Percentiles rank a stretch among this genome's conserved stretches.
Conservation (phyloP, 1,140 invertebrate genomes). For the Holcopasites calliopsidis region DNA sequence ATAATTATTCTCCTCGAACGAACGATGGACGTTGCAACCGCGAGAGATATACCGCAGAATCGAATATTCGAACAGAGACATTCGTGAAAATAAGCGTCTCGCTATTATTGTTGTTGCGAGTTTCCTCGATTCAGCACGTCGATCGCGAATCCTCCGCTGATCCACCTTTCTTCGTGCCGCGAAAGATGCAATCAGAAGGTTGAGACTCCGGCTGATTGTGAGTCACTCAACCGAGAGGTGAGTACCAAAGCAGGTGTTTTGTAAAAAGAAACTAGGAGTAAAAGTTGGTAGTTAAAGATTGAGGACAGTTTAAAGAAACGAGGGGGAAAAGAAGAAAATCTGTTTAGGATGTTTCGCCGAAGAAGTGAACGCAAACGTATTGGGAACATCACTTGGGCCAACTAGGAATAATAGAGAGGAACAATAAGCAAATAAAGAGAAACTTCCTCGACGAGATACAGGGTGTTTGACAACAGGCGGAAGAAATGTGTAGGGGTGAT, state of each 20-base stretch:
- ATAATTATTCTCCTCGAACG: conserved; percentile 10
- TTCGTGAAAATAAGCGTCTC: not conserved
- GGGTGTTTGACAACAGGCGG: too few species aligned
- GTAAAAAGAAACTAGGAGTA: not conserved
- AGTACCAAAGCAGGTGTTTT: too few species aligned
- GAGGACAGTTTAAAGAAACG: not conserved
- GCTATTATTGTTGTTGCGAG: too few species aligned
- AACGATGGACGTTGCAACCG: not conserved
- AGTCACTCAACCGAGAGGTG: too few species aligned
- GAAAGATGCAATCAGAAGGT: not conserved
- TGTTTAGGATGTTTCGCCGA: conserved; percentile 11
- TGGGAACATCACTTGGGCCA: conserved; percentile 62
- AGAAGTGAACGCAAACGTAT: conserved; percentile 42
- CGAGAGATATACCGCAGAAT: too few species aligned
- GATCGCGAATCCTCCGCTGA: not conserved
- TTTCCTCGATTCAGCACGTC: not conserved
- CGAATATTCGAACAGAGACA: not conserved
- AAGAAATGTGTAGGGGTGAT: too few species aligned
- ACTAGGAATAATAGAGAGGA: conserved; percentile 55
- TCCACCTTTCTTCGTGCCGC: not conserved
- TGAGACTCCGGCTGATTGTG: too few species aligned
- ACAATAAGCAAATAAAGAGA: conserved; percentile 46
- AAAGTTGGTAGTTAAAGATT: not conserved
- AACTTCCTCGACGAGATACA: conserved; percentile 56
- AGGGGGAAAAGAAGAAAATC: not conserved